Evolutionary conservation across 2,888 invertebrate species (phyloP), one percentile per base, ranked within the genome.

Genomic region (Disparrhopalites patrizii): DNA sequence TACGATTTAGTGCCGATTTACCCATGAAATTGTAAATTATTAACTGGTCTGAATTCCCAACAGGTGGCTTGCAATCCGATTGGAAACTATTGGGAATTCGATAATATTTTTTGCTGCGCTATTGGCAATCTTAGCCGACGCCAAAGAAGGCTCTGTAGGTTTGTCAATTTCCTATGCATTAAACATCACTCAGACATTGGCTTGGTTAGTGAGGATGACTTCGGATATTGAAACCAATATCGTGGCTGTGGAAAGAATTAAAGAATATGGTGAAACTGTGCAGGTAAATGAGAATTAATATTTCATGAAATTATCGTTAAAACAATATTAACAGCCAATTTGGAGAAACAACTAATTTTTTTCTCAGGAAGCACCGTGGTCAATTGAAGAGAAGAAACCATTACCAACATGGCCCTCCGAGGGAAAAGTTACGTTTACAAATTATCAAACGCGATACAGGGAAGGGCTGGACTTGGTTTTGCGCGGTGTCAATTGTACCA

Each of bases 181-280:
- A 65, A 78, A 93, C 91, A 90, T 93, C 68, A 97, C 97, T 0
- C 93, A 93, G 84, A 93, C 93, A 0, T 81, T 98, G 47, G 97
- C 96, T 81, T 95, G 95, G 93, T 82, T 97, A 76, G 95, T 98
- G 27, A 84, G 95, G 71, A 94, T 95, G 91, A 91, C 93, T 0
- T 92, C 93, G 1, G 96, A 97, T 78, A 89, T 98, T 50, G 97
- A 98, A 82, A 94, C 96, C 0, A 97, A 97, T 79, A 94, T 97
- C 76, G 96, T 97, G 0, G 91, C 96, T 2, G 95, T 97, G 1
- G 97, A 98, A 80, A 86, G 97, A 78, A 93, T 97, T 77, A 93
- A 95, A 78, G 97, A 98, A 78, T 98, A 97, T 77, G 88, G 90
- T 0, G 93, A 93, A 78, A 88, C 90, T 0, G 83, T 86, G 61